Percentiles rank a stretch among this genome's conserved stretches.
phyloP scores from a whole-genome alignment of 2,113 vertebrate genomes.

The Ptilonorhynchus violaceus region DNA sequence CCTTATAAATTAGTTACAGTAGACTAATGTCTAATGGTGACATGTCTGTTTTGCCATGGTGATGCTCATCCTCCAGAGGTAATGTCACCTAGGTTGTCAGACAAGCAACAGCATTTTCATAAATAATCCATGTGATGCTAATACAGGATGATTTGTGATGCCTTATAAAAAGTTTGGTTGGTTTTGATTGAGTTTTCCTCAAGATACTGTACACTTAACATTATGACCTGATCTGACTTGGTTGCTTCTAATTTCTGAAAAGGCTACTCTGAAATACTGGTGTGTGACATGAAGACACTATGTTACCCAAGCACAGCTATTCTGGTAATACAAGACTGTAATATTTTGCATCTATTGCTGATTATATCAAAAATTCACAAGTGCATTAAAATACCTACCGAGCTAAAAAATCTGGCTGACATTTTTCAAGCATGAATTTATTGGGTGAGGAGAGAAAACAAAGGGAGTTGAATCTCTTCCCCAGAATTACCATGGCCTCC shows the following conservation, averaged over 20 bases:
- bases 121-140: constrained; percentile 73
- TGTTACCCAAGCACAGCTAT: background rate
- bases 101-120: constrained; percentile 70
- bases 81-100: constrained; percentile 71
- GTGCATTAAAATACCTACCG: background rate
- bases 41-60: constrained; percentile 70
- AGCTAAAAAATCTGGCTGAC: background rate
- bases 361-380: constrained; percentile 19
- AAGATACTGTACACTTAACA: constrained; percentile 19
- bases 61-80: constrained; percentile 70
- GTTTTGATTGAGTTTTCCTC: constrained; percentile 50
- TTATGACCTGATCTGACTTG: background rate
- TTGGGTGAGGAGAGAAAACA: background rate
- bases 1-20: constrained; percentile 73
- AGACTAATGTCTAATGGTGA: constrained; percentile 68
- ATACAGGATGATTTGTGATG: constrained; percentile 66
- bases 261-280: background rate
- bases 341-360: background rate
- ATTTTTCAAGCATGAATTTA: background rate
- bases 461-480: background rate
- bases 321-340: background rate
- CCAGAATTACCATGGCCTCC: background rate
- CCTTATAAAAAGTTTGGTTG: constrained; percentile 59
- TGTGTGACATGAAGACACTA: background rate
- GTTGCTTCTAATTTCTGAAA: background rate